Evolutionary conservation across 2,797 vertebrate genomes (phyloP), one percentile per base, ranked within the genome.

Genomic region (Halcyon leucocephala): DNA sequence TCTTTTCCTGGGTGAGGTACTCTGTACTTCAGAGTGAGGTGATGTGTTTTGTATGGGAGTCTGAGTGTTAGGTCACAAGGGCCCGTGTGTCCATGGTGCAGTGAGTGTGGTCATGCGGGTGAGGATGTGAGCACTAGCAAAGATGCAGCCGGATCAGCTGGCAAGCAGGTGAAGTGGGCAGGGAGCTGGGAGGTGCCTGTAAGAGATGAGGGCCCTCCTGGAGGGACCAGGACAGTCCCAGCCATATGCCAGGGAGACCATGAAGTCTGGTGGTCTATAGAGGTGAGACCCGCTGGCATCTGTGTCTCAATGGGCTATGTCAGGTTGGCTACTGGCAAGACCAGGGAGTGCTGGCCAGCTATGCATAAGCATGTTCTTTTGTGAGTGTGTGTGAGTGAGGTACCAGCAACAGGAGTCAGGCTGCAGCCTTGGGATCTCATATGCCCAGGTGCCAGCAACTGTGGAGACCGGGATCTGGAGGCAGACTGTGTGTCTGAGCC

Each of bases 41-140:
- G 48, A 28, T 6, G 33, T 26, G 52, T 17, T 15, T 14, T 33
- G 13, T 31, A 17, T 4, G 8, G 19, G 15, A 4, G 9, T n/a
- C 35, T 66, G 46, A 65, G 73, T 31, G 33, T 28, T 9, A 28
- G 13, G 18, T 39, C 84, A 39, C 46, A 33, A 46, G 18, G 10
- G 21, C 21, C 41, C 7, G 1, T 14, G 17, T 69, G 19, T 26
- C 46, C 3, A 0, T 26, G 26, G 54, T n/a, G 35, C 66, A 44
- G 20, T 0, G 20, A 44, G 20, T 0, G 20, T 2, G 0, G 18
- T 24, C 0, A 1, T 35, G 61, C 51, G n/a, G 41, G n/a, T 46
- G 58, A 69, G 15, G 17, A 21, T 52, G 31, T 24, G 15, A 85
- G 51, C 48, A 7, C 19, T 33, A 21, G 37, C 14, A 16, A 55